Base-by-base conservation (phyloP, 2,797 vertebrate genomes). In the Danio choprae region DNA sequence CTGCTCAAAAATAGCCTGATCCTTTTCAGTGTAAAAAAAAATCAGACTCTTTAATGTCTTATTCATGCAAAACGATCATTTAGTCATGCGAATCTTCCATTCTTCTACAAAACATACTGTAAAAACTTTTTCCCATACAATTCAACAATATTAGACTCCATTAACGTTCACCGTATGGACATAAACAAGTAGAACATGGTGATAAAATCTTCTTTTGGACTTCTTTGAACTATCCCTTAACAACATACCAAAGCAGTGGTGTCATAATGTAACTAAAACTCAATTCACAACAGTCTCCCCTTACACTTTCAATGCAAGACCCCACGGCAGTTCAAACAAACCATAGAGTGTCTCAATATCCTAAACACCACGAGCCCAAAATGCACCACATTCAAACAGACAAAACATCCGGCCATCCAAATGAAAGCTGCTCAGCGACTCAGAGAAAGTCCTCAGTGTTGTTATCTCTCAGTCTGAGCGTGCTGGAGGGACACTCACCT, bases 401-500 rank as follows among this genome's bases (percentile, higher is more conserved):
- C 70, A n/a, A 83, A 86, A 88, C 78, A 87, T 69, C 74, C 80
- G 87, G 85, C 86, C 79, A 90, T 88, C 82, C 79, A 71, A 53
- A 79, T 64, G 82, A 86, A 79, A 36, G 38, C 81, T 44, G 68
- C 80, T 82, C 83, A 83, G 73, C 76, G 83, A 53, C 50, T 22
- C 63, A 16, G 56, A 78, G 56, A 60, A 46, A 55, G 38, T 18
- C 36, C 20, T 22, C 50, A 15, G 53, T 59, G 71, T 59, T 59
- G 70, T 69, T 58, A 20, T 29, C 20, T 40, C 55, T 29, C 22
- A 71, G 41, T 20, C 55, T 38, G 62, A 73, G 43, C 7, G 18
- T 36, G 48, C 67, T 40, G 50, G 29, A 60, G 62, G 48, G 40
- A 29, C 62, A 91, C 94, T 94, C 89, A 95, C 93, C 92, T 83